Base-by-base conservation (phyloP, 1,140 invertebrate species). In the Heliconius melpomene region DNA sequence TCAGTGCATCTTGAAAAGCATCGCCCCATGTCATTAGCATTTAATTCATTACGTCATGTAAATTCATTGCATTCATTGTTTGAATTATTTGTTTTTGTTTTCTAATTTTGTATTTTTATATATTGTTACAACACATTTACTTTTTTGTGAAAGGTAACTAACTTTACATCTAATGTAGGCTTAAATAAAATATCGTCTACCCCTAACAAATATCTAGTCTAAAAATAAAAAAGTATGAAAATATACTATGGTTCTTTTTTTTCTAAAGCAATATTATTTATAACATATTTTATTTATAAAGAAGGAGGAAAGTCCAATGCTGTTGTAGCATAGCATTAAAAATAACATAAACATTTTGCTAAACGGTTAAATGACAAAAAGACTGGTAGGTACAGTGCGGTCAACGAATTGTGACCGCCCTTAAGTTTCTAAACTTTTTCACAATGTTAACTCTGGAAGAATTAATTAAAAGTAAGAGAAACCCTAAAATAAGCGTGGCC, bases 41-140 rank as follows among this genome's bases (percentile, higher is more conserved):
- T 7, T 66, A 26, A 29, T 66, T 66, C 60, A 66, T 66, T 26
- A 26, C 6, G 32, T 36, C 60, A 66, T 29, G 60, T 66, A 29
- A 66, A 29, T 29, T 66, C 26, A 66, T 66, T 66, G n/a, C 13
- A 66, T 60, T 60, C 7, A 3, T 60, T 60, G 54, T 60, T 60
- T 60, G 54, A 8, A 26, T 66, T 13, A 66, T 66, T 66, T 66
- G 26, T 66, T 66, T 66, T 66, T 29, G 60, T 66, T 66, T 66
- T 66, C 11, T 2, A 23, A 60, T 60, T 60, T 60, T 26, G 13
- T 26, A 66, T 29, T 66, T 13, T 66, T 66, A 16, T 66, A 66
- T 29, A 16, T 66, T 66, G 60, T 66, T 66, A 66, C 6, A 66
- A 66, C 11, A 9, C 3, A 29, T 66, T 66, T 29, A 52, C 9